Evolutionary conservation across 2,113 vertebrate genomes (phyloP), one percentile per base, ranked within the genome.

Genomic region (Serilophus lunatus): DNA sequence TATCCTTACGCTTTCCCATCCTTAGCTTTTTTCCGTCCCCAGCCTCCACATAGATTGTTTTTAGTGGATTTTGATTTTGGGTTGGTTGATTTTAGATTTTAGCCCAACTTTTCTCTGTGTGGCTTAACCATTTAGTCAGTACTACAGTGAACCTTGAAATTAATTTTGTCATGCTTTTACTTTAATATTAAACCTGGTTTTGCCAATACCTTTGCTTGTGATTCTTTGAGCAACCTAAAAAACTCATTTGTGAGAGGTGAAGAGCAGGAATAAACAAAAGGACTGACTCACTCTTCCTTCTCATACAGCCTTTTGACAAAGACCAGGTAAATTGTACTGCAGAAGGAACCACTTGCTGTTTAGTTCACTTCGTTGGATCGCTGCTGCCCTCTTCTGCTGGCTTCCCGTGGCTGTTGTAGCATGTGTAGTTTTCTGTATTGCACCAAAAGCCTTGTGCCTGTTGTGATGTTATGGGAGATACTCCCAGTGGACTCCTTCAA

Each of bases 311-410:
- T 65, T 40, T 24, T 50, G 22, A 23, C 11, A 23, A 24, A 53
- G 28, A 51, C 10, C 25, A 29, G 18, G 26, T 82, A 75, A 74
- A 70, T 18, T 11, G 3, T 7, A 2, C 7, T 17, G 2, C 14
- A 17, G 45, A 18, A 17, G 23, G 44, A 87, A 25, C 23, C 0
- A 1, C 35, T 19, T 1, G 2, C 10, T 0, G 1, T 18, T 3
- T 3, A 5, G 18, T 5, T 82, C 49, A 9, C 31, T 88, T 51
- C 42, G 17, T 40, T 49, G 86, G 76, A 35, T 44, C 10, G 7
- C 86, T 93, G 93, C 93, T 95, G 96, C 93, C 96, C 93, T 88
- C 94, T 95, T 53, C 93, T 88, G 94, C 53, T 76, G 35, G 40
- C 53, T 94, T 87, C 82, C 76, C 16, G 2, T 6, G 40, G 15